Conservation (phyloP, 2,797 vertebrate genomes). For the Rhynchonycteris naso region DNA sequence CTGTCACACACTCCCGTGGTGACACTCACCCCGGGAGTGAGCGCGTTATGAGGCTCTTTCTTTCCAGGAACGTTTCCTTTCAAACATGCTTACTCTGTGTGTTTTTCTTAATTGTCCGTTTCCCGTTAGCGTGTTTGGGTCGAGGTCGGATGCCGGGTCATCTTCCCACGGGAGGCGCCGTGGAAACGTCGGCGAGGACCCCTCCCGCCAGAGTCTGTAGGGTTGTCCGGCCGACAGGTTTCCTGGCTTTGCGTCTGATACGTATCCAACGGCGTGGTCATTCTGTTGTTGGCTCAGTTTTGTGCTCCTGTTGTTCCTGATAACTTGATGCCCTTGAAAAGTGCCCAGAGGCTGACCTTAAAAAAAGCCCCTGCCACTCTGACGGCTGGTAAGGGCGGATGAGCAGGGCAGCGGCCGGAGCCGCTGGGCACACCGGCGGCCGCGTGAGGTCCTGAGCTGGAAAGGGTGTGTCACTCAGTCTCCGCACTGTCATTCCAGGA, state of each 20-base stretch:
- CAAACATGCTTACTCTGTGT: neutral
- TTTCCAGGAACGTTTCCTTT: neutral
- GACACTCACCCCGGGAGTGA: accelerated
- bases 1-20: no score
- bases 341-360: no score
- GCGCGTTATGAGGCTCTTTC: neutral
- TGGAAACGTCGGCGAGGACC: neutral
- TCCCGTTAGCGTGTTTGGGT: neutral
- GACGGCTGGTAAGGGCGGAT: no score
- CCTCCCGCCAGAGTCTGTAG: no score
- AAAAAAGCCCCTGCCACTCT: neutral
- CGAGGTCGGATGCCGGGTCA: neutral
- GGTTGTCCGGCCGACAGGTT: neutral
- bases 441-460: neutral
- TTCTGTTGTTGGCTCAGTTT: neutral
- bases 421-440: neutral
- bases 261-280: neutral
- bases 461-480: neutral
- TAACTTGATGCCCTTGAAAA: no score
- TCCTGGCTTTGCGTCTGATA: accelerated
- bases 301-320: neutral
- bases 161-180: neutral
- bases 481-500: conserved; percentile 79
- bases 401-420: accelerated
- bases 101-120: neutral